Conservation (phyloP, 2,113 vertebrate genomes). For the Delphinus delphis region DNA sequence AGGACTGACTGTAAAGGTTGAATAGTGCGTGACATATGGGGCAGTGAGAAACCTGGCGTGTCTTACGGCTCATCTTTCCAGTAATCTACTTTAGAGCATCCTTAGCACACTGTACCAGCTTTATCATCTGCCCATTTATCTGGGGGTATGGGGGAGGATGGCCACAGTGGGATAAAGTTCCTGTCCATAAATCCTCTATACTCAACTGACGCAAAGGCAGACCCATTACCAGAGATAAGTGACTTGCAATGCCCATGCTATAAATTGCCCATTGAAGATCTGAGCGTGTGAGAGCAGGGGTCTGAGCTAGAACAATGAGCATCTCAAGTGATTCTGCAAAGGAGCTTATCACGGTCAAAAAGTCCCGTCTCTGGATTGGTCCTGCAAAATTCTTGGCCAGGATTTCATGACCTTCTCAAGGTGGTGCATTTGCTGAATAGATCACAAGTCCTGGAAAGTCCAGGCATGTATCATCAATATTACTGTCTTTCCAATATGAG, state of each 20-base stretch:
- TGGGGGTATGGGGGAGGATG: background rate
- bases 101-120: background rate
- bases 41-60: background rate
- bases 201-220: slow-evolving; percentile 4
- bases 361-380: background rate
- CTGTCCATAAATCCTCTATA: slow-evolving; percentile 28
- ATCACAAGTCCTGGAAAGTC: background rate
- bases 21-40: slow-evolving; percentile 52
- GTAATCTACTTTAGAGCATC: background rate
- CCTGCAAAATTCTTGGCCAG: background rate
- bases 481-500: slow-evolving; percentile 26
- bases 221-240: slow-evolving; percentile 46
- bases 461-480: background rate
- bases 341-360: background rate
- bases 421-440: background rate
- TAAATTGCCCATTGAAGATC: background rate
- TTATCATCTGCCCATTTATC: background rate
- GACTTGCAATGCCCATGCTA: background rate
- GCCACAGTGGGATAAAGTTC: background rate
- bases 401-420: background rate
- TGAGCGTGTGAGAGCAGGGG: background rate
- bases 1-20: slow-evolving; percentile 35
- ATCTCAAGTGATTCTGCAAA: background rate
- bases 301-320: background rate
- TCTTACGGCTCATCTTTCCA: background rate